phyloP scores from a whole-genome alignment of 2,797 vertebrate species.

The Sebastes elongatus region DNA sequence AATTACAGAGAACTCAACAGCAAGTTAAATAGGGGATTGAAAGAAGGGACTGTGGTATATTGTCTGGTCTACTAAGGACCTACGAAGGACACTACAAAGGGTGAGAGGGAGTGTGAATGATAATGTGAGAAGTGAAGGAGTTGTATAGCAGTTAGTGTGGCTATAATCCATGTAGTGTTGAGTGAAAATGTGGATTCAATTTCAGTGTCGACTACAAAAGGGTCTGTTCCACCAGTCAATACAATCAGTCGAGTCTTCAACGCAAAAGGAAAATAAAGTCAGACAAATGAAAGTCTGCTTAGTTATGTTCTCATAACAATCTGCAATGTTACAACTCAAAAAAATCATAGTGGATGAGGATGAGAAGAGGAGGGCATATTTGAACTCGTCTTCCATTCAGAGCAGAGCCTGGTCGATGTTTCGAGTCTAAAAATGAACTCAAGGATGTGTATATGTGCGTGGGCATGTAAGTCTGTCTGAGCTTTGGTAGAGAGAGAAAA shows the following conservation, averaged over 20 bases:
- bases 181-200: slow-evolving; percentile 11
- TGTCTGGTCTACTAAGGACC: not conserved
- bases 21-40: not conserved
- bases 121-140: not conserved
- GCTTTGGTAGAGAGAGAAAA: slow-evolving; percentile 27
- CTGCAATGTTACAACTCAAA: not conserved
- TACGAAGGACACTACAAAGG: not conserved
- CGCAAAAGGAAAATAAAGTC: not conserved
- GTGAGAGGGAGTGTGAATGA: not conserved
- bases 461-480: slow-evolving; percentile 21
- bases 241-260: not conserved
- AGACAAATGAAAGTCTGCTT: not conserved
- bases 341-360: slow-evolving; percentile 9
- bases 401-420: not conserved
- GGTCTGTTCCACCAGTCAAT: not conserved
- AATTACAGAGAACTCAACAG: not conserved
- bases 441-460: not conserved
- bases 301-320: not conserved
- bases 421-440: slow-evolving; percentile 47
- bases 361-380: not conserved
- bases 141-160: not conserved
- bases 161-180: not conserved
- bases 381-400: slow-evolving; percentile 2
- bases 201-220: not conserved
- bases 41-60: not conserved